Evolutionary conservation across 2,888 invertebrate genomes (phyloP).

Genomic region (Bedellia somnulentella): DNA sequence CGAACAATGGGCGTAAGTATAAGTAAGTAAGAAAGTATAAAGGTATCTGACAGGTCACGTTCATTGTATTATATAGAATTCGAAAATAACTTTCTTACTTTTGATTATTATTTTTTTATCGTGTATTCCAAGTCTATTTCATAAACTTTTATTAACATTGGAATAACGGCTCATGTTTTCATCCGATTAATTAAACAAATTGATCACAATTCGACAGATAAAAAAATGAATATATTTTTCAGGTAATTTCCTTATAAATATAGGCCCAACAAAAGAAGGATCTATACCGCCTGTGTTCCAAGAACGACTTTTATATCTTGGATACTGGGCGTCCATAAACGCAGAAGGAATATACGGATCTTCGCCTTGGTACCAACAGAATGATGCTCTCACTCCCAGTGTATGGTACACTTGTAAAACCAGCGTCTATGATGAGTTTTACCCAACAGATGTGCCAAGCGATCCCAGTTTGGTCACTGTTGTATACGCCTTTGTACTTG

Average conservation of each 20-base stretch:
- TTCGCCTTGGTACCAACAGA: conserved; percentile 79
- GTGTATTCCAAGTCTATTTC: conserved; percentile 1
- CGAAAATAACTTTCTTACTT: no score
- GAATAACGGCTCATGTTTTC: neutral
- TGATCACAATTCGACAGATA: no score
- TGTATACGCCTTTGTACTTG: conserved; percentile 64
- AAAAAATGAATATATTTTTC: no score
- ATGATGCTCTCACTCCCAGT: conserved; percentile 68
- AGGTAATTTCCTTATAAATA: conserved; percentile 80
- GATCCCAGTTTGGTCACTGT: conserved; percentile 8
- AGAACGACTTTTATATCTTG: conserved; percentile 77
- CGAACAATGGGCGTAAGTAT: no score
- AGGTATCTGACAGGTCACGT: no score
- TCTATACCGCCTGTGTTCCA: conserved; percentile 83
- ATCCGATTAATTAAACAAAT: neutral
- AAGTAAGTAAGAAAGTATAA: no score
- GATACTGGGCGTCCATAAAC: conserved; percentile 79
- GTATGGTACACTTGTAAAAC: conserved; percentile 67
- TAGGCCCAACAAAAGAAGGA: conserved; percentile 90
- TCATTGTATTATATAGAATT: no score
- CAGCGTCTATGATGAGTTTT: conserved; percentile 6
- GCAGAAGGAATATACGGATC: conserved; percentile 85
- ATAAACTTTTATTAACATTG: neutral
- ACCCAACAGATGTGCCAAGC: conserved; percentile 8
- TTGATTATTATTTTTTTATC: no score